phyloP scores from a whole-genome alignment of 1,140 invertebrate species.

The Lerema accius region DNA sequence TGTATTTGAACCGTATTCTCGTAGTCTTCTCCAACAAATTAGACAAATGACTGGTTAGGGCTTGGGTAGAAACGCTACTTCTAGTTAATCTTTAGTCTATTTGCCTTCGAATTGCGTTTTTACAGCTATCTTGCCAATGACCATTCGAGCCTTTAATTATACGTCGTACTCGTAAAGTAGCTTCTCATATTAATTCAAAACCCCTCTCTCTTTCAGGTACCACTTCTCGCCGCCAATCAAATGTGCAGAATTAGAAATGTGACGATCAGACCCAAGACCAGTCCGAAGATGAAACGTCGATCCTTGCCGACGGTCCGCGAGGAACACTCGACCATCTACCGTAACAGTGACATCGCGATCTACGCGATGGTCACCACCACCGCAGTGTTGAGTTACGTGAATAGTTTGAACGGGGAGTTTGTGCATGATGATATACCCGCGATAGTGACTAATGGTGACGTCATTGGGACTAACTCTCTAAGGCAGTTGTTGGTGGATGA shows the following conservation, averaged over 20 bases:
- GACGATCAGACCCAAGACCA: conserved; percentile 50
- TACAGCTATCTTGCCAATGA: too few species aligned
- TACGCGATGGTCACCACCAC: conserved; percentile 86
- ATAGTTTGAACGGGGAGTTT: conserved; percentile 93
- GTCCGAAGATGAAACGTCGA: conserved; percentile 75
- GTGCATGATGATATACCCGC: conserved; percentile 97
- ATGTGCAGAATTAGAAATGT: conserved; percentile 77
- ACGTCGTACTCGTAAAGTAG: too few species aligned
- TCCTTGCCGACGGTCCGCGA: conserved; percentile 69
- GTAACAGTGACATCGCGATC: conserved; percentile 63
- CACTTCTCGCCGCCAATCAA: conserved; percentile 37
- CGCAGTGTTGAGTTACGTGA: conserved; percentile 89
- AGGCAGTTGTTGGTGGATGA: conserved; percentile 90
- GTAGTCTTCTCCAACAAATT: too few species aligned
- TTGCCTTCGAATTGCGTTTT: too few species aligned
- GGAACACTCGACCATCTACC: conserved; percentile 49
- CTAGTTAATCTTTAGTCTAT: too few species aligned
- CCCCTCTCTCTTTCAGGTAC: conserved; percentile 43
- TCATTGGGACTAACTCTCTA: conserved; percentile 87
- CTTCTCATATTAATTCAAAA: conserved; percentile 10
- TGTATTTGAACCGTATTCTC: too few species aligned
- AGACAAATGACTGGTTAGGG: too few species aligned
- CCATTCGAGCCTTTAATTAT: too few species aligned
- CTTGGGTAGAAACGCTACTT: too few species aligned
- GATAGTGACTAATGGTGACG: conserved; percentile 92